A percentile compares a stretch with the other conserved stretches of the same genome.
Evolutionary conservation across 2,113 vertebrate species (phyloP).

Genomic region (Hippolais icterina): DNA sequence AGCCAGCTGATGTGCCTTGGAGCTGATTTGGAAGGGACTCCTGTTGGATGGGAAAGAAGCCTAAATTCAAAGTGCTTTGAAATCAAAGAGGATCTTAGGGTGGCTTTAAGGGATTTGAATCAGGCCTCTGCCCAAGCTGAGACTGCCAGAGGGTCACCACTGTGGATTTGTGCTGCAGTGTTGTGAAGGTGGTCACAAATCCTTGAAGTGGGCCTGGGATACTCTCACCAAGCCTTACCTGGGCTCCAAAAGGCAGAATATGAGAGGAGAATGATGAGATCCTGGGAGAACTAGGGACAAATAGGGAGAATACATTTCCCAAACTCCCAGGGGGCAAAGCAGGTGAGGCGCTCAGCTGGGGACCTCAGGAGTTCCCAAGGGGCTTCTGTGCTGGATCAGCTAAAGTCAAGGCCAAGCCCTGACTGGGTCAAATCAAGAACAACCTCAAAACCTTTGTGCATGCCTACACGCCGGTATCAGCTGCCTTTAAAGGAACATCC

Average conservation of each 20-base stretch:
- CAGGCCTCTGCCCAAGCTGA: background rate
- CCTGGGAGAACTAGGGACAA: background rate
- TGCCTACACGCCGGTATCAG: background rate
- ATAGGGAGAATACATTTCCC: background rate
- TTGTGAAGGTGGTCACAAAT: background rate
- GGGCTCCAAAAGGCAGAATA: background rate
- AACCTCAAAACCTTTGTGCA: background rate
- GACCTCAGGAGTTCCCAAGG: background rate
- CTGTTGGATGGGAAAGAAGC: background rate
- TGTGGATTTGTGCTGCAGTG: fast-evolving
- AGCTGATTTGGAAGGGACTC: constrained; percentile 8
- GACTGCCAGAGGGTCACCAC: background rate
- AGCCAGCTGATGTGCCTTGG: background rate
- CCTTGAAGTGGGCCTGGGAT: background rate
- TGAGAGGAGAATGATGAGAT: background rate
- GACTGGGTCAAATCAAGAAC: background rate
- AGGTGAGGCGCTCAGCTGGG: background rate
- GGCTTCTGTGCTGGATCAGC: background rate
- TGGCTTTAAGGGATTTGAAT: background rate
- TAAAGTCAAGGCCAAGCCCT: background rate
- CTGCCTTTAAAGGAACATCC: background rate
- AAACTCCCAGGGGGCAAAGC: background rate
- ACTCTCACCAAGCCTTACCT: background rate
- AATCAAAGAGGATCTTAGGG: background rate
- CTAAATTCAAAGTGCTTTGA: background rate